phyloP scores from a whole-genome alignment of 1,140 invertebrate genomes.

The Metaphire vulgaris region DNA sequence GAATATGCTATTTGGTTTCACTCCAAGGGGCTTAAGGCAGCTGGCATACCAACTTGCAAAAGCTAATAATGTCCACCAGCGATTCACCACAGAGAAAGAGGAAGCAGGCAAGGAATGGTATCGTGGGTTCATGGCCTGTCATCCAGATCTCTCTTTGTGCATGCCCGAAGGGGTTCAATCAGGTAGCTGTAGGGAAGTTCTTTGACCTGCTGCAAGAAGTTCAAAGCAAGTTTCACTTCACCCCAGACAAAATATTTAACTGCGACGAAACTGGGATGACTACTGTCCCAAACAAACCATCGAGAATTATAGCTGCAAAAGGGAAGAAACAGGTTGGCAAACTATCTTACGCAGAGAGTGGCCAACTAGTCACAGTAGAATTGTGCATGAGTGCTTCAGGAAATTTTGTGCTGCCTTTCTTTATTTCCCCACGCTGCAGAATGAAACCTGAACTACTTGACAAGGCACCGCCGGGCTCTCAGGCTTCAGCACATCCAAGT shows the following conservation, averaged over 20 bases:
- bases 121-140: not conserved
- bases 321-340: conserved; percentile 1
- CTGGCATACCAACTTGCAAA: not conserved
- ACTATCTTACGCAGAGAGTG: conserved; percentile 4
- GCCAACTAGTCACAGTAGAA: conserved; percentile 10
- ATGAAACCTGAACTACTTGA: conserved; percentile 46
- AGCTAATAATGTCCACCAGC: not conserved
- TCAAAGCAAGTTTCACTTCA: not conserved
- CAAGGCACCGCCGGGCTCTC: conserved; percentile 31
- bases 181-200: not conserved
- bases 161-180: conserved; percentile 22
- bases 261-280: conserved; percentile 32
- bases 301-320: conserved; percentile 5
- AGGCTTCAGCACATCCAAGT: conserved; percentile 13
- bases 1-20: not conserved
- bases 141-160: not conserved
- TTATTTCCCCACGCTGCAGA: conserved; percentile 39
- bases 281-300: conserved; percentile 25
- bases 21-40: not conserved
- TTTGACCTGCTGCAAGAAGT: not conserved
- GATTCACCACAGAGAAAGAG: not conserved
- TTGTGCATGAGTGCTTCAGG: not conserved
- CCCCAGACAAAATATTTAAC: conserved; percentile 29
- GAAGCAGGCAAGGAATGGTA: conserved; percentile 14
- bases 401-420: conserved; percentile 35